These are phyloP conservation scores for Drosophila helvetica DNA, from an alignment of 2,888 invertebrate genomes.

Conservation along the genomic window DNA sequence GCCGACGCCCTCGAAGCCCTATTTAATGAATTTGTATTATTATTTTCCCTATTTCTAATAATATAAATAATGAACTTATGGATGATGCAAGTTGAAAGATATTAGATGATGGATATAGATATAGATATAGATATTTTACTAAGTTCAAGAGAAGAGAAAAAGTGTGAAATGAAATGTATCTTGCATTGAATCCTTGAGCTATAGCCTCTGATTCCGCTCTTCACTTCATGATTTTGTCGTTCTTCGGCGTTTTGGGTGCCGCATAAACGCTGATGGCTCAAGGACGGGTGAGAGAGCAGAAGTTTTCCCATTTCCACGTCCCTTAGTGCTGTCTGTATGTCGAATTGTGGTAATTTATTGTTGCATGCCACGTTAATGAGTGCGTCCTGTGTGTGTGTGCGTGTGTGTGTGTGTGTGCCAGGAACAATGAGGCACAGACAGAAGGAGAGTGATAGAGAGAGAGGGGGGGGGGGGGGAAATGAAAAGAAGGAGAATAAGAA, in stretches of 20 bases:
- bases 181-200: no score
- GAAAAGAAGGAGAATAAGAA: slow-evolving; percentile 16
- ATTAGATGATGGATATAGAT: no score
- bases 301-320: slow-evolving; percentile 21
- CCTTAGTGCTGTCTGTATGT: slow-evolving; percentile 38
- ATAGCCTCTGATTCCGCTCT: background rate
- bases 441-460: slow-evolving; percentile 25
- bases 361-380: slow-evolving; percentile 78
- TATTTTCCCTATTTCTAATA: no score
- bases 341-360: slow-evolving; percentile 76
- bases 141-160: background rate
- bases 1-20: no score
- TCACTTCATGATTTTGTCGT: background rate
- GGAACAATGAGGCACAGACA: slow-evolving; percentile 22
- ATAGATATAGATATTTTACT: no score
- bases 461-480: background rate
- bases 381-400: slow-evolving; percentile 32
- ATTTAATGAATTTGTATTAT: no score
- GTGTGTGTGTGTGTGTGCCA: slow-evolving; percentile 7
- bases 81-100: no score
- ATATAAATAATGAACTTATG: no score
- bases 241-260: background rate
- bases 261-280: slow-evolving; percentile 30
- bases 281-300: slow-evolving; percentile 18
- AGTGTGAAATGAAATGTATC: no score